phyloP scores from a whole-genome alignment of 2,113 vertebrate species.

The Cyprinodon variegatus region DNA sequence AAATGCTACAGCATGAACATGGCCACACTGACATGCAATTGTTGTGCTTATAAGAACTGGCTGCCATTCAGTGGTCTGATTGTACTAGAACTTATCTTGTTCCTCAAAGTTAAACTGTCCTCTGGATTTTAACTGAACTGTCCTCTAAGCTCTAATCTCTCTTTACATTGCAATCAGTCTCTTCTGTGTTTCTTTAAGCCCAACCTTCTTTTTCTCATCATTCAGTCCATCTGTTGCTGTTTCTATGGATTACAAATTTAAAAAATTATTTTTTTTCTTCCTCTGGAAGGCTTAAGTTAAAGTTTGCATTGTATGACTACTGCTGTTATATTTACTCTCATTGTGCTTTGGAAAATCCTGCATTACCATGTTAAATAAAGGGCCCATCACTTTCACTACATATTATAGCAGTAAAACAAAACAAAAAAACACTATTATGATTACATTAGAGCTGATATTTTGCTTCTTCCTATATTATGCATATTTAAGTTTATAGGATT shows the following conservation, averaged over 20 bases:
- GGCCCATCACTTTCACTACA: neutral
- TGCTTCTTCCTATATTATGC: neutral
- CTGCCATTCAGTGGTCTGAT: neutral
- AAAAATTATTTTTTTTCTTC: conserved; percentile 13
- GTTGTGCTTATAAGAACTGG: neutral
- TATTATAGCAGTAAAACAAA: neutral
- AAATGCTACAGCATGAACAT: too few relatives aligned
- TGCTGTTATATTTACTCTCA: neutral
- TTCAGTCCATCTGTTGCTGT: conserved; percentile 57
- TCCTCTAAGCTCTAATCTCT: conserved; percentile 62
- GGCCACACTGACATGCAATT: too few relatives aligned
- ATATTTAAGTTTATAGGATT: too few relatives aligned
- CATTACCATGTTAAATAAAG: neutral
- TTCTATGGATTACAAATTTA: conserved; percentile 21
- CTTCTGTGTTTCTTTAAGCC: conserved; percentile 40
- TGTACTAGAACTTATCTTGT: conserved; percentile 1
- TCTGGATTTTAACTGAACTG: neutral
- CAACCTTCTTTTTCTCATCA: conserved; percentile 35
- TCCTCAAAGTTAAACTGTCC: conserved; percentile 1
- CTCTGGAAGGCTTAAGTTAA: neutral
- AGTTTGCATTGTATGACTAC: neutral
- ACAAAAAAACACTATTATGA: neutral
- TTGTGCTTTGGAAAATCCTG: neutral
- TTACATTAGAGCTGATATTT: neutral
- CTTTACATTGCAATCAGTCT: conserved; percentile 55